phyloP scores from a whole-genome alignment of 2,113 vertebrate species.

The Callipepla squamata region DNA sequence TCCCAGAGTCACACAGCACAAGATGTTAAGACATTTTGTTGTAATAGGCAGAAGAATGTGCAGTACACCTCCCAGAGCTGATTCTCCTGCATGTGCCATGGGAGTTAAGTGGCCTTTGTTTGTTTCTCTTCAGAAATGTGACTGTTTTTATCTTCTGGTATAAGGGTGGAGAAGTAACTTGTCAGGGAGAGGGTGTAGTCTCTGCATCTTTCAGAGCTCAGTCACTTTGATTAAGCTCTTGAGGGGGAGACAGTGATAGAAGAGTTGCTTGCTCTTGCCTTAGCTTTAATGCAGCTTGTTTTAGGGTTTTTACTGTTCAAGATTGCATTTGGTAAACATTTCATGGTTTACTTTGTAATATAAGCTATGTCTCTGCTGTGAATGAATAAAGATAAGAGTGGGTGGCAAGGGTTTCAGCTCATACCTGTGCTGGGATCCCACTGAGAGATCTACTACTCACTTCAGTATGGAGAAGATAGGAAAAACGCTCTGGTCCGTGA shows the following conservation, averaged over 20 bases:
- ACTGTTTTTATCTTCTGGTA: neutral
- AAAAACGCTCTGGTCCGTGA: neutral
- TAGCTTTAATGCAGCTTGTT: slow-evolving; percentile 15
- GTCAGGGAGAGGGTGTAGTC: neutral
- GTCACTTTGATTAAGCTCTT: neutral
- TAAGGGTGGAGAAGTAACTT: neutral
- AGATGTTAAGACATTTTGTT: neutral
- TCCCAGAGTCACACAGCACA: accelerated
- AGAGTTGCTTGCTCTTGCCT: neutral
- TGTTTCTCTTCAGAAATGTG: neutral
- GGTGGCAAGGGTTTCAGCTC: neutral
- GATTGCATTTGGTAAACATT: neutral
- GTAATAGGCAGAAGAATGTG: neutral
- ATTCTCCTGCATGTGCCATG: neutral
- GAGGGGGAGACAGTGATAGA: accelerated
- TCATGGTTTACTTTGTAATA: neutral
- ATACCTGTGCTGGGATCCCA: neutral
- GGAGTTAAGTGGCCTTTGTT: neutral
- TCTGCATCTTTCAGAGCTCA: neutral
- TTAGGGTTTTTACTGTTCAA: neutral
- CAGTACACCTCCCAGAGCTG: neutral
- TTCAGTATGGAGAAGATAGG: neutral
- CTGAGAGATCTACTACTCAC: neutral
- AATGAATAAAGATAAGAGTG: slow-evolving; percentile 35
- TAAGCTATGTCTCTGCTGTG: neutral